Base-by-base conservation (phyloP, 1,140 invertebrate species). In the Saccostrea cuccullata region DNA sequence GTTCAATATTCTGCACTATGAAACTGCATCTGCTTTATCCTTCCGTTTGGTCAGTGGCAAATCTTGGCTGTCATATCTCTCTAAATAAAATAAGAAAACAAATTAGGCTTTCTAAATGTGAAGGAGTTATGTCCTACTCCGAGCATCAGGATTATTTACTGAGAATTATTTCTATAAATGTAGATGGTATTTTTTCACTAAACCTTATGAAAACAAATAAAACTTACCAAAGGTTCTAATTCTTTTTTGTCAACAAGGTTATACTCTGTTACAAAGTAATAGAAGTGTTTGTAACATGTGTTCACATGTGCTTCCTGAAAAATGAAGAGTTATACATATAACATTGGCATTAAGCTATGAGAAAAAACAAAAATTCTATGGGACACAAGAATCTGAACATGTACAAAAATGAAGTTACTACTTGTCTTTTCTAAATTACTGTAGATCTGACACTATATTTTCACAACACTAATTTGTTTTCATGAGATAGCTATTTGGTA, bases 281-380 rank as follows among this genome's bases (percentile, higher is more conserved):
- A 99, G 94, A 98, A 99, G 95, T 99, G 98, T 94, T 99, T 99
- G 95, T 99, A 99, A 93, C 98, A 98, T 2, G 98, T 98, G 95
- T 99, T 99, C 0, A 99, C 98, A 94, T 99, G 98, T 47, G 98
- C 98, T 95, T 99, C 98, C 98, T 98, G 92, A 82, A 96, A 96
- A 90, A 93, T 55, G 12, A 84, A 84, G 55, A 84, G 20, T 36
- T 36, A 2, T 1, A 36, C 36, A 82, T 82, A 23, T 17, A 47
- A 36, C 13, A 73, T 58, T 60, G 6, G 15, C n/a, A 64, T 64
- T 64, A 20, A n/a, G 30, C 30, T 36, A 36, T 20, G 3, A 20
- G 1, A 8, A n/a, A 64, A 64, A 15, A 60, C 58, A 64, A 64
- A 17, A 20, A 20, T 36, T 36, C 30, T 36, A 36, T 36, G 30